Evolutionary conservation across 2,888 invertebrate genomes (phyloP), one percentile per base, ranked within the genome.

Genomic region (Dryococelus australis): DNA sequence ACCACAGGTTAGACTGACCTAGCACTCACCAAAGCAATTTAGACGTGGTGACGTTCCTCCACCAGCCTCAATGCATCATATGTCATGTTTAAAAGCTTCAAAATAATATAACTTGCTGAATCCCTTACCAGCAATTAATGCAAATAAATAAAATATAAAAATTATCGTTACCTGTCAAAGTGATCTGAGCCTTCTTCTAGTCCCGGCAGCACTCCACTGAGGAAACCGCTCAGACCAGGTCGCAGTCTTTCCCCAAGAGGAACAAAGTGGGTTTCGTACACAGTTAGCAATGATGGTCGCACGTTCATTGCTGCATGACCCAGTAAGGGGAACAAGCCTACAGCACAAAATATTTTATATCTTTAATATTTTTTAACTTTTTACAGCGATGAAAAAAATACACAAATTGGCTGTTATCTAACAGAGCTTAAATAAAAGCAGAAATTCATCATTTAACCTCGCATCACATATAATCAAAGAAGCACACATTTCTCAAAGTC

Each of bases 261-360:
- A 86, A 98, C 96, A 93, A 98, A 97, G 92, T 97, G 97, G 24
- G 95, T 96, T 93, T 98, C 98, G 92, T 98, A 98, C 86, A 98
- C 95, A 84, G 95, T 95, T 89, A 98, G 93, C 88, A 98, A 93
- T 2, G 96, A 94, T 10, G 97, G 97, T 90, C 97, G 95, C 47
- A 98, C 98, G 92, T 96, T 97, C 96, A 98, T 97, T 27, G 97
- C 97, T 85, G 98, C 97, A 93, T 97, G 96, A 53, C 96, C 96
- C 90, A 98, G 94, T 79, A 98, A 92, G n/a, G 98, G 98, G 92
- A 98, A 98, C 65, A 98, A 93, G 20, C 98, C 98, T 92, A 47
- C 80, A 86, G 85, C 84, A 83, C 20, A 87, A 83, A 83, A 43
- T 47, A 16, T 47, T 16, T 47, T 16, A 47, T 13, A 47, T 4